These are phyloP conservation scores for Drosophila differens DNA, from an alignment of 2,888 invertebrate species.

Conservation along the genomic window DNA sequence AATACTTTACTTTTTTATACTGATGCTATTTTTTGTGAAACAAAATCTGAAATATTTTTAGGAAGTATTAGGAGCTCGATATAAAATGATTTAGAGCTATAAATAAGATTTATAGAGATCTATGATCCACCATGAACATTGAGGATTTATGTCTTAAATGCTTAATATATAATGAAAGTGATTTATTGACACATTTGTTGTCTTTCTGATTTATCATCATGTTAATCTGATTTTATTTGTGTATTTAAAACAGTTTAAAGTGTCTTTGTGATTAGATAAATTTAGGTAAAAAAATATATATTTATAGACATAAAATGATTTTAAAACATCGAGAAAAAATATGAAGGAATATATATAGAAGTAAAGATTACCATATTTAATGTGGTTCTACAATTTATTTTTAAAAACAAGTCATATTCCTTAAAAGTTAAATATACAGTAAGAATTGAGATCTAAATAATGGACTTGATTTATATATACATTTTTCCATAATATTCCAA, in stretches of 20 bases:
- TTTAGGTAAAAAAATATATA: neutral
- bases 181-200: neutral
- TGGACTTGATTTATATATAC: neutral
- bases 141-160: neutral
- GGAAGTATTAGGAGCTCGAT: neutral
- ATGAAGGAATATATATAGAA: neutral
- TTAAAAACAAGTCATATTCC: neutral
- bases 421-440: neutral
- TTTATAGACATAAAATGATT: neutral
- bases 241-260: neutral
- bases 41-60: neutral
- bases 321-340: neutral
- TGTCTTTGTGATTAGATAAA: neutral
- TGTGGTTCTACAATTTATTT: neutral
- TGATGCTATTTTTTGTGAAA: neutral
- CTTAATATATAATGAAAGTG: neutral
- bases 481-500: neutral
- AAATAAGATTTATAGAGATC: neutral
- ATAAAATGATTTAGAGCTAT: neutral
- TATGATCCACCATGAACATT: neutral
- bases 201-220: neutral
- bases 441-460: neutral
- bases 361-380: neutral
- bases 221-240: neutral
- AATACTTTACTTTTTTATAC: neutral